Percentiles rank a stretch among this genome's conserved stretches.
Conservation (phyloP, 2,888 invertebrate species). For the Nomada lathburiana region DNA sequence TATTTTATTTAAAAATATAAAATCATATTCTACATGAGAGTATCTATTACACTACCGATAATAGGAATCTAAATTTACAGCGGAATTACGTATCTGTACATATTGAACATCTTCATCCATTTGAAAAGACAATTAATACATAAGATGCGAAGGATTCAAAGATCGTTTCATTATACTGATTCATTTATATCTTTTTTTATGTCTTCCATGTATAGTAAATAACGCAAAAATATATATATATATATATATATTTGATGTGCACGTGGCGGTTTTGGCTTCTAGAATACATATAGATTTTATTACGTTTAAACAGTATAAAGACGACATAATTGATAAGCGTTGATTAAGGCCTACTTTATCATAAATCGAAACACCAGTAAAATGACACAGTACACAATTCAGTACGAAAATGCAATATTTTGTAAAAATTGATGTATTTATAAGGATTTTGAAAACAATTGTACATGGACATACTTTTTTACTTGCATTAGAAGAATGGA, state of each 20-base stretch:
- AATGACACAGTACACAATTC: constrained; percentile 37
- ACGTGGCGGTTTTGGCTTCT: constrained; percentile 40
- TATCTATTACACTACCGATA: constrained; percentile 45
- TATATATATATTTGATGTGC: constrained; percentile 16
- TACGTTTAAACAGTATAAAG: constrained; percentile 28
- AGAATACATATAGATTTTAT: constrained; percentile 35
- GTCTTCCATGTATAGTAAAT: constrained; percentile 64
- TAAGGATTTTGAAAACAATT: constrained; percentile 52
- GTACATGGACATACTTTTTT: constrained; percentile 64
- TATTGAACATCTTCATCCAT: constrained; percentile 49
- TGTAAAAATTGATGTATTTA: constrained; percentile 63
- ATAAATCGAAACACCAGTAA: constrained; percentile 41
- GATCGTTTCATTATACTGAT: constrained; percentile 44
- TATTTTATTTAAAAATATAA: constrained; percentile 52
- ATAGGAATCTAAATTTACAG: constrained; percentile 38
- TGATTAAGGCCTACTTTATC: constrained; percentile 35
- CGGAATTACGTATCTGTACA: constrained; percentile 42
- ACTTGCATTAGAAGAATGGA: constrained; percentile 49
- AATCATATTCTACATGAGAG: constrained; percentile 33
- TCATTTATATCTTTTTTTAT: constrained; percentile 67
- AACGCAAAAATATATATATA: constrained; percentile 8
- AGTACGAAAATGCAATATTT: constrained; percentile 65
- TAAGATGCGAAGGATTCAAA: constrained; percentile 44
- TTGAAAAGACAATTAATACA: constrained; percentile 61
- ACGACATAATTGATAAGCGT: constrained; percentile 23